These are phyloP conservation scores for Hippocampus barbouri DNA, from an alignment of 2,113 vertebrate species.

Conservation along the genomic window DNA sequence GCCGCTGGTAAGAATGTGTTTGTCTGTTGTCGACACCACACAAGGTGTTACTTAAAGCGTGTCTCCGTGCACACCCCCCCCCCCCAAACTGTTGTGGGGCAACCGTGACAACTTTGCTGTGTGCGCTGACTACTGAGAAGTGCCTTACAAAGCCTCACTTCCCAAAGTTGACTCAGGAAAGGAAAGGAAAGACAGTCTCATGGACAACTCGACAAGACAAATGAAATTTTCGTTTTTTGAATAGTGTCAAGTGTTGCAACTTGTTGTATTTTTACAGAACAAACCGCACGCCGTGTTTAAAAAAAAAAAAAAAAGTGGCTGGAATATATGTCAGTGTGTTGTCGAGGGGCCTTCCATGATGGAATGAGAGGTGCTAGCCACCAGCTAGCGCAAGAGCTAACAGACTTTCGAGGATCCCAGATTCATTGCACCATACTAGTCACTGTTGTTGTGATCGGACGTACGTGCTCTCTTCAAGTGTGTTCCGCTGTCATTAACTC, in stretches of 20 bases:
- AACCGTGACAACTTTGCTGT: background rate
- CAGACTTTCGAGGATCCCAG: too few species aligned
- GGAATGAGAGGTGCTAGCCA: too few species aligned
- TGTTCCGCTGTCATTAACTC: too few species aligned
- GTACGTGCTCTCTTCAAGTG: too few species aligned
- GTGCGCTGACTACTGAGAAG: conserved; percentile 7
- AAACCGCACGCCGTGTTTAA: background rate
- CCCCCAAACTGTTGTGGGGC: conserved; percentile 1
- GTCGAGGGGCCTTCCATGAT: too few species aligned
- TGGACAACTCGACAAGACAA: background rate
- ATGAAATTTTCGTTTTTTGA: background rate
- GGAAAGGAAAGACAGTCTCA: background rate
- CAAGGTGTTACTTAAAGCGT: background rate
- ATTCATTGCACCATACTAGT: too few species aligned
- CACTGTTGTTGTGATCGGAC: too few species aligned
- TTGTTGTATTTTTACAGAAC: background rate
- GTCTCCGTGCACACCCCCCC: background rate
- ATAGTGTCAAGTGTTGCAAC: background rate
- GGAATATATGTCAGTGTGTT: too few species aligned
- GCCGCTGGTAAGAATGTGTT: background rate
- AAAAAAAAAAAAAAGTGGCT: too few species aligned
- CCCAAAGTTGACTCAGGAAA: background rate
- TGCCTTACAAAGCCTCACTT: background rate
- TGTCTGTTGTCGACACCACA: background rate
- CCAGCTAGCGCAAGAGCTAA: too few species aligned